Base-by-base conservation (phyloP, 2,797 vertebrate species). In the Karalla daura region DNA sequence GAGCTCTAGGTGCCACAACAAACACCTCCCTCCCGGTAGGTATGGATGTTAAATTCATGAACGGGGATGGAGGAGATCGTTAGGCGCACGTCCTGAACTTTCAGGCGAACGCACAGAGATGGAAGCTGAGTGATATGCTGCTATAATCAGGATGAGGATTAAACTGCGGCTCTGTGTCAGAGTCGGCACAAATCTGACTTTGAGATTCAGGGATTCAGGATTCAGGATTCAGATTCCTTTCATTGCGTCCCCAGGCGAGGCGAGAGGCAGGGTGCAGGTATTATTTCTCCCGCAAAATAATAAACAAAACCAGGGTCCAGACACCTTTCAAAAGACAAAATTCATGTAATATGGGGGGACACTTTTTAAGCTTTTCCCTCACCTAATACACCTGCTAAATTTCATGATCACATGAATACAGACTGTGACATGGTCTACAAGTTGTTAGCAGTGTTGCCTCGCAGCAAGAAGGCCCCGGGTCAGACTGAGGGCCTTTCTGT, bases 21-120 rank as follows among this genome's bases (percentile, higher is more conserved):
- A 72, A 56, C 10, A 45, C 58, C 40, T 73, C 70, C 53, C 64
- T 73, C 70, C 53, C 64, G 12, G 74, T 63, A 83, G 81, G 77
- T 84, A 40, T 25, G 15, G 55, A 80, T 86, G 80, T 68, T 75
- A 83, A 72, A 88, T 88, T 89, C 82, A 88, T 85, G 81, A 88
- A 63, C n/a, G 3, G 58, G 64, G 61, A 86, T 74, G 65, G 75
- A 76, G 73, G 70, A 47, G 23, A 82, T 76, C 78, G 69, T 21
- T 41, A 53, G 32, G 65, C 24, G 12, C 55, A 72, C 40, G 30
- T 1, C 39, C 47, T 53, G 43, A 72, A 73, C 72, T 87, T 84
- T 74, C 74, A 87, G 82, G 70, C 70, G 30, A 46, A 49, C 13
- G 8, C 37, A 18, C 59, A 51, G 17, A 50, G 55, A 80, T 63